Conservation (phyloP, 2,113 vertebrate species). For the Blennius ocellaris region DNA sequence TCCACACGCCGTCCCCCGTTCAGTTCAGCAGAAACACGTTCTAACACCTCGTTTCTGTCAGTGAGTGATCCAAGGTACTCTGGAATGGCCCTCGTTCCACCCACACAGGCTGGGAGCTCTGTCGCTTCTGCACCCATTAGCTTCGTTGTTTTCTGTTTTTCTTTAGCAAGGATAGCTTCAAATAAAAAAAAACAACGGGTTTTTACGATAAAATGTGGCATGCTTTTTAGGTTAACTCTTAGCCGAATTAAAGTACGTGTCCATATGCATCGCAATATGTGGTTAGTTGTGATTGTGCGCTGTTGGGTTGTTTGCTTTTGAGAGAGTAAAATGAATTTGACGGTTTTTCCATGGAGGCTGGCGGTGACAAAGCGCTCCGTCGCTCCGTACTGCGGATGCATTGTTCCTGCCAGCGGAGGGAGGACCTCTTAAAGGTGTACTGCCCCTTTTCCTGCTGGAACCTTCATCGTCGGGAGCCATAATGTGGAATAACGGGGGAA, state of each 20-base stretch:
- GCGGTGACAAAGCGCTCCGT: constrained; percentile 12
- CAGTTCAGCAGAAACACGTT: too few species aligned
- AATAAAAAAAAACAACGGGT: constrained; percentile 21
- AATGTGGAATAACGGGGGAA: neutral
- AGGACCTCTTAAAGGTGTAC: constrained; percentile 74
- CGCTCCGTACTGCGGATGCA: constrained; percentile 76
- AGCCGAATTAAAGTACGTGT: neutral
- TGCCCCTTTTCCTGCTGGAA: constrained; percentile 11
- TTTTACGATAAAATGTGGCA: neutral
- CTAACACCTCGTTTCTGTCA: too few species aligned
- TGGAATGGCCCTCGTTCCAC: too few species aligned
- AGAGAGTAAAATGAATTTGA: neutral
- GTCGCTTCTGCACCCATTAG: too few species aligned
- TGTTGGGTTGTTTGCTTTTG: neutral
- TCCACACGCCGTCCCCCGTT: too few species aligned
- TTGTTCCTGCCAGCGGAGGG: constrained; percentile 69
- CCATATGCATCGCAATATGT: neutral
- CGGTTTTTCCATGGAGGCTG: neutral
- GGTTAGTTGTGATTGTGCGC: neutral
- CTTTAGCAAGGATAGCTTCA: neutral
- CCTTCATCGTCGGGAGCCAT: neutral
- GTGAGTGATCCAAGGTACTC: too few species aligned
- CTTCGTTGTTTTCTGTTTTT: too few species aligned
- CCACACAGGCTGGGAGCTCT: too few species aligned
- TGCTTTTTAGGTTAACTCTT: neutral